phyloP scores from a whole-genome alignment of 2,113 vertebrate species.

The Crotalus helleri region DNA sequence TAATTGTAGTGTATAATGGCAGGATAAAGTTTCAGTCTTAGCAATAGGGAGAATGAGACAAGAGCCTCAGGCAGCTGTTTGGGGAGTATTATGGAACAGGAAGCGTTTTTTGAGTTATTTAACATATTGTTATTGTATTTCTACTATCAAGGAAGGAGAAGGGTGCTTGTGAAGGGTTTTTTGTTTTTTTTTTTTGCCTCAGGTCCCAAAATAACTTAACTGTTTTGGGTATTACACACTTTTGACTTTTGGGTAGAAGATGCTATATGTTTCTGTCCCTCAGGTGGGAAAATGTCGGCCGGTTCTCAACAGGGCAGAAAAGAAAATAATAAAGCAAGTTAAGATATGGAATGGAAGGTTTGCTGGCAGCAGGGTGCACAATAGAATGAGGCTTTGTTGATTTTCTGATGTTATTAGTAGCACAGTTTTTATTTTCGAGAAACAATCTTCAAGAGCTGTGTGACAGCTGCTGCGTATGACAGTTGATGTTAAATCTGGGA shows the following conservation, averaged over 20 bases:
- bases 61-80: not conserved
- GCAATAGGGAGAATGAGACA: not conserved
- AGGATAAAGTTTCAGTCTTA: not conserved
- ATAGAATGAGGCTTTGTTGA: not conserved
- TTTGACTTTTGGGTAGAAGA: not conserved
- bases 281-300: not conserved
- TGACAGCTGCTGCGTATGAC: not conserved
- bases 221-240: not conserved
- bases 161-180: not conserved
- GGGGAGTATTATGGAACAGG: not conserved
- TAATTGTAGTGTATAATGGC: not conserved
- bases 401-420: not conserved
- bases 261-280: not conserved
- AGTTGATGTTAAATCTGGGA: slow-evolving; percentile 23
- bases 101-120: not conserved
- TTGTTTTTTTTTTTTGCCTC: not conserved
- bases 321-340: not conserved
- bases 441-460: not conserved
- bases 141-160: not conserved
- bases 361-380: not conserved
- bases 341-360: not conserved
- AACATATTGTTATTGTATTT: not conserved
- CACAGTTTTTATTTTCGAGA: not conserved
- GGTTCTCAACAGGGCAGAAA: not conserved
- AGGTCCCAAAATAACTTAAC: not conserved